Conservation (phyloP, 2,113 vertebrate genomes). For the Neopipo cinnamomea region DNA sequence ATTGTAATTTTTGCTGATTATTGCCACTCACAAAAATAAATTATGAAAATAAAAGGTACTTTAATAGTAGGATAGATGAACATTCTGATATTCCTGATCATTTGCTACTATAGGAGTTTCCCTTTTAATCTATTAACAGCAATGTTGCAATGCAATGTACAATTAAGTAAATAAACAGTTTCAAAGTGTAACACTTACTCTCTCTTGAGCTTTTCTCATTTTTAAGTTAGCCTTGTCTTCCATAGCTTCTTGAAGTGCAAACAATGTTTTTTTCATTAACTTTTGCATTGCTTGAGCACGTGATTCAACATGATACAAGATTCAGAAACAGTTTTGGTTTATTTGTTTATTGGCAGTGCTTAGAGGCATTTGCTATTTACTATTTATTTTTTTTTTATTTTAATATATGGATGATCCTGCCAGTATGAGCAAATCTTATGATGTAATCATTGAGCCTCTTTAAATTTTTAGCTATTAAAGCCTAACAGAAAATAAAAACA, state of each 20-base stretch:
- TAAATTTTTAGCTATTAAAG: background rate
- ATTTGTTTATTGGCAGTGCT: background rate
- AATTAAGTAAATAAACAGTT: background rate
- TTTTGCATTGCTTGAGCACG: background rate
- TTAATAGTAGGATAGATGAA: background rate
- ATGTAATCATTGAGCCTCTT: background rate
- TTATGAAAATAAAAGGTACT: background rate
- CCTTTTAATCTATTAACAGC: background rate
- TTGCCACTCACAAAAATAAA: background rate
- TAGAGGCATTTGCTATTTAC: background rate
- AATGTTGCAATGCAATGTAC: background rate
- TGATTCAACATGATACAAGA: background rate
- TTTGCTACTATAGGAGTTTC: background rate
- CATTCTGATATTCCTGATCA: background rate
- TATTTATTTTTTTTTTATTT: too few species aligned
- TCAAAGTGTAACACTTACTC: background rate
- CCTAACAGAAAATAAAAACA: background rate
- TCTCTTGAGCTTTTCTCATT: background rate
- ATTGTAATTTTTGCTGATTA: background rate
- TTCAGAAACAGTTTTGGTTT: background rate
- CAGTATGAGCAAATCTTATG: background rate
- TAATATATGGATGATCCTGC: background rate
- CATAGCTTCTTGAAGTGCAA: background rate
- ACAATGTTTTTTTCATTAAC: background rate
- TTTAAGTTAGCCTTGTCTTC: background rate